Evolutionary conservation across 2,113 vertebrate species (phyloP), one percentile per base, ranked within the genome.

Genomic region (Otolemur garnettii): DNA sequence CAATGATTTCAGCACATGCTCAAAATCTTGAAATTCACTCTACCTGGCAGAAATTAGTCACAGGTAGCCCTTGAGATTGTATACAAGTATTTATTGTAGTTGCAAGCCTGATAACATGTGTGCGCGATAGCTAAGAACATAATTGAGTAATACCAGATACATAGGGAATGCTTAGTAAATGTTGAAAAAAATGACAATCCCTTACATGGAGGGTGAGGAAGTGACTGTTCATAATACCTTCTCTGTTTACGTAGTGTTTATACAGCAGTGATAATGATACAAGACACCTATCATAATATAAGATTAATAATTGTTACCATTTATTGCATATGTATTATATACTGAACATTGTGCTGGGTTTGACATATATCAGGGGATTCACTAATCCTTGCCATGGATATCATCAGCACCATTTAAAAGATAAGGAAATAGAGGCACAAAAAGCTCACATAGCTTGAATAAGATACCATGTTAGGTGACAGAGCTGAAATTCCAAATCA

Each of bases 41-140:
- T 98, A 98, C 98, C 98, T 98, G 98, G 97, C 95, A 98, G 98
- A 97, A 98, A 98, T 98, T 98, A 98, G 98, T 99, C 97, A 98
- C 97, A 98, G 98, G 97, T 98, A 98, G 97, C 97, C 97, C 97
- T 71, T 93, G 95, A 90, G 97, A 94, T 97, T 96, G 64, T 74
- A 75, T 94, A 93, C 91, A 97, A 97, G 93, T 93, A 95, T 98
- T 97, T 96, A 75, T 94, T 72, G 97, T 38, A 87, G 60, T 38
- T 50, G 24, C 84, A 35, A 82, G 21, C 45, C 10, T 82, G 87
- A 60, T 33, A 72, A 53, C 18, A 1, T 64, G 60, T 62, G 60
- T 62, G 60, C 59, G 28, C 28, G 90, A 19, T 7, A 64, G 50
- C 33, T 87, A 88, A 91, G 15, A 4, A 30, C 42, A 19, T 88